These are phyloP conservation scores for Xylocopa sonorina DNA, from an alignment of 1,140 invertebrate genomes.

Conservation along the genomic window DNA sequence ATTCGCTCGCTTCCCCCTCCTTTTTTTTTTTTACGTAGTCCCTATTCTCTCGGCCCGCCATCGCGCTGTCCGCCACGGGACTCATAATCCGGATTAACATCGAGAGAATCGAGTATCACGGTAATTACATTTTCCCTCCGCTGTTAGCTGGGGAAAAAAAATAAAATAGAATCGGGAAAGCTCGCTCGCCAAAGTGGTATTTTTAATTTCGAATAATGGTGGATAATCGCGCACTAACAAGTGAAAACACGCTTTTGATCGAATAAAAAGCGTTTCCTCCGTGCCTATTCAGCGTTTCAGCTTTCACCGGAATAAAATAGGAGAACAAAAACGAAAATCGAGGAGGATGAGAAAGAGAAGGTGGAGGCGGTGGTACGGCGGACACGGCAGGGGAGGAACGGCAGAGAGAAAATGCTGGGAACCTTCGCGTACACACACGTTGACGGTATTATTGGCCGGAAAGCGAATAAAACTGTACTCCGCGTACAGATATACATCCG, in stretches of 20 bases:
- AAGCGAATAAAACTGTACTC: conserved; percentile 6
- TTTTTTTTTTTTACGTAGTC: not conserved
- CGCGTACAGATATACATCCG: not conserved
- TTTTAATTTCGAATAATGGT: conserved; percentile 45
- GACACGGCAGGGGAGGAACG: not conserved
- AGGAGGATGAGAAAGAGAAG: not conserved
- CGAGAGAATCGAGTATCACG: conserved; percentile 27
- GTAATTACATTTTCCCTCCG: conserved; percentile 23
- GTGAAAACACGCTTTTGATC: conserved; percentile 49
- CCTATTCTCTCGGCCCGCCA: not conserved
- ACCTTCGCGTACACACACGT: conserved; percentile 9
- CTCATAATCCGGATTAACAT: conserved; percentile 40
- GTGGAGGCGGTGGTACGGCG: not conserved
- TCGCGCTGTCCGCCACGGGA: not conserved
- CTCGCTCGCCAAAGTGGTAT: conserved; percentile 13
- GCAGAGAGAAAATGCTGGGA: not conserved
- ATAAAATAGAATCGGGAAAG: conserved; percentile 1
- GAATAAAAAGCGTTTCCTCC: conserved; percentile 40
- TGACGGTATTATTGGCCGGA: not conserved
- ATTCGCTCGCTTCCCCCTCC: not conserved
- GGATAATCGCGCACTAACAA: conserved; percentile 41
- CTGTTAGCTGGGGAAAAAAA: not conserved
- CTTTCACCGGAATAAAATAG: conserved; percentile 20
- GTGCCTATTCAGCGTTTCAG: conserved; percentile 30
- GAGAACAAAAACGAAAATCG: conserved; percentile 16